A percentile compares a stretch with the other conserved stretches of the same genome.
Conservation (phyloP, 2,113 vertebrate species). For the Silurus glanis region DNA sequence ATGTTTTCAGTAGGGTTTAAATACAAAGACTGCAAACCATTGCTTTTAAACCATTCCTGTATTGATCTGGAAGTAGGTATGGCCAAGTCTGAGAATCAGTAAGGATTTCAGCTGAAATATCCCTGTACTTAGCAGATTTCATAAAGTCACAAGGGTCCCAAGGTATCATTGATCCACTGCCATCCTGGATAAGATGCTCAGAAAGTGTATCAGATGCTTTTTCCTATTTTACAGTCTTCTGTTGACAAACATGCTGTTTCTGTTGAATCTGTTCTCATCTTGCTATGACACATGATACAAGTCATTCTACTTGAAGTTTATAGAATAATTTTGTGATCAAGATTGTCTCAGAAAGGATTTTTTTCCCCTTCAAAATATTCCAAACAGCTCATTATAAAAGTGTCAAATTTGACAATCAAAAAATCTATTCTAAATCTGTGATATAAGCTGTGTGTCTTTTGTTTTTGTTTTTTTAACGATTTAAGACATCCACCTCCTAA, state of each 20-base stretch:
- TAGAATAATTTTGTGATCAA: neutral
- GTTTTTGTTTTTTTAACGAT: no score
- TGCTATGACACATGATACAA: neutral
- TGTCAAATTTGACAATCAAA: slow-evolving; percentile 1
- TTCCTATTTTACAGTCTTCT: neutral
- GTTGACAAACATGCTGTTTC: neutral
- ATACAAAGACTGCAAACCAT: neutral
- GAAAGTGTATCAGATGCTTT: neutral
- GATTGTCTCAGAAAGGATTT: neutral
- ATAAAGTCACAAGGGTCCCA: neutral
- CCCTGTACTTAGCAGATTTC: neutral
- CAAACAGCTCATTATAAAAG: neutral
- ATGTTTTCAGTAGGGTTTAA: neutral
- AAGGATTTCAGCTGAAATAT: neutral
- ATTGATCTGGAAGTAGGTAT: neutral
- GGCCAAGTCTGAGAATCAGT: neutral
- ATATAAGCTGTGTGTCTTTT: neutral
- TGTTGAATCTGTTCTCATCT: neutral
- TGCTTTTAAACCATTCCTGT: neutral
- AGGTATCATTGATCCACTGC: neutral
- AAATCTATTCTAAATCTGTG: neutral
- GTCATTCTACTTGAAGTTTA: neutral
- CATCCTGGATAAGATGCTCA: neutral
- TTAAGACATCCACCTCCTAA: neutral
- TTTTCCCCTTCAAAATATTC: neutral